Base-by-base conservation (phyloP, 2,888 invertebrate genomes). In the Saturnia pavonia region DNA sequence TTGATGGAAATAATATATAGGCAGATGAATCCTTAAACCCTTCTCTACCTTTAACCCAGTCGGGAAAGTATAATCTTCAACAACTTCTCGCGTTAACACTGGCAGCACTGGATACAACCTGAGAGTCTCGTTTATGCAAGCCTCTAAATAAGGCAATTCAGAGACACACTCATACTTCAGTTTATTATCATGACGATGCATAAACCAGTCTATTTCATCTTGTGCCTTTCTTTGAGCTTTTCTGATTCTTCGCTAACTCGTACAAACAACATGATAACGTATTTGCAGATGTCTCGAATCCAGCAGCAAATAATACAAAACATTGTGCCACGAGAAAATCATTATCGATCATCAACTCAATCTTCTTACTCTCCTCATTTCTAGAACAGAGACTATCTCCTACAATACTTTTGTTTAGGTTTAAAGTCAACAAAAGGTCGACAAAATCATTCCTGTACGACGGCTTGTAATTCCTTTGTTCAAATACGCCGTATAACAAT, bases 251-350 rank as follows among this genome's bases (percentile, higher is more conserved):
- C 1, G 88, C 84, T 1, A 89, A 72, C 72, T 88, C 87, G 68
- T 80, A 88, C 4, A 89, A 71, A 1, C 83, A 79, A 60, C 80
- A 80, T 65, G 81, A 80, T 7, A 85, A 67, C 0, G 83, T 81
- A 1, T 78, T 81, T 0, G 88, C 78, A 0, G 88, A 84, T 0
- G 89, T 88, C 67, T 88, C 88, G 67, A 81, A 88, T 0, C 89
- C 89, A 43, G 85, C 88, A 12, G 74, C 80, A 65, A 88, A 89
- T 67, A 96, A 94, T 0, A 94, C 77, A 27, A 94, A 88, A 1
- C 94, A 91, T 70, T 95, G 95, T 0, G 94, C 91, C 0, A 91
- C 87, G 19, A 95, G 75, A 63, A 94, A 82, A 3, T 91, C 86
- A 25, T 92, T 76, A 1, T 87, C 83, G 6, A 94, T 76, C 14